A percentile compares a stretch with the other conserved stretches of the same genome.
Conservation (phyloP, 2,113 vertebrate genomes). For the Ancistrus triradiatus region DNA sequence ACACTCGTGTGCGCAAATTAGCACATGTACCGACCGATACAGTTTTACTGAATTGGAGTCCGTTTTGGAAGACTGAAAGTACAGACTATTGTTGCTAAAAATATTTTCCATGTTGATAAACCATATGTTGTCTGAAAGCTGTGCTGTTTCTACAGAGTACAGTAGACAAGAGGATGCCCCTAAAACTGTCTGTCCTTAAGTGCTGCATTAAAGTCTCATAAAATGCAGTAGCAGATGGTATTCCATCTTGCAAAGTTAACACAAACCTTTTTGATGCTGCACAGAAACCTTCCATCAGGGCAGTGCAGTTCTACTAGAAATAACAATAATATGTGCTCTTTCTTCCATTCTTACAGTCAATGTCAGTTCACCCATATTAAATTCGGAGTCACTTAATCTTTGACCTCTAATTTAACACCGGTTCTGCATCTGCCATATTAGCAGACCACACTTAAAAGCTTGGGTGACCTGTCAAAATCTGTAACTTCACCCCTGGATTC, state of each 20-base stretch:
- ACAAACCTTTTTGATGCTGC: not conserved
- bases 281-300: not conserved
- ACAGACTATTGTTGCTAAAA: not conserved
- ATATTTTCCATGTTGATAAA: not conserved
- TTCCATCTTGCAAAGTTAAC: not conserved
- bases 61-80: slow-evolving; percentile 6
- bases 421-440: too few species aligned
- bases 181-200: slow-evolving; percentile 16
- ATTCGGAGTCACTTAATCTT: too few species aligned
- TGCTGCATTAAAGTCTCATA: not conserved
- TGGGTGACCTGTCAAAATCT: not conserved
- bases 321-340: not conserved
- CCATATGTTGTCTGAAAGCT: slow-evolving; percentile 3
- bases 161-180: slow-evolving; percentile 20
- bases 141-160: not conserved
- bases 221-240: not conserved
- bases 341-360: not conserved
- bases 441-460: not conserved
- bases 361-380: too few species aligned
- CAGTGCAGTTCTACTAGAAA: not conserved
- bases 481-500: too few species aligned
- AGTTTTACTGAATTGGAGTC: not conserved
- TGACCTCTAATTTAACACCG: too few species aligned
- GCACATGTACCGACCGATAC: slow-evolving; percentile 13
- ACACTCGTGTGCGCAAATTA: slow-evolving; percentile 26